Conservation (phyloP, 37 sponge, comb jelly and placozoan species). For the Hexactinellida sp. region DNA sequence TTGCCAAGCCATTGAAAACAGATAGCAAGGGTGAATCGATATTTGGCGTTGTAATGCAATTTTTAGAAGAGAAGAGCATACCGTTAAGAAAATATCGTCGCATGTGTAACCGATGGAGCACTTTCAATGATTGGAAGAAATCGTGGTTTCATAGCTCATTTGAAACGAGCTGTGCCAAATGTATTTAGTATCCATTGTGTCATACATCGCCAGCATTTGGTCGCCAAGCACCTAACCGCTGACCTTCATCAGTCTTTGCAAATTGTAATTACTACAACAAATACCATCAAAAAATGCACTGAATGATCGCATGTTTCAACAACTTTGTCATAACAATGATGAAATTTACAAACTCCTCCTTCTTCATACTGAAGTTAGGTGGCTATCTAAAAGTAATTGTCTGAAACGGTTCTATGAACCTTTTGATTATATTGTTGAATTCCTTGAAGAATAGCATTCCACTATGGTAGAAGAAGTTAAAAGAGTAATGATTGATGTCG, state of each 20-base stretch:
- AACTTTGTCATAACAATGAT: slow-evolving; percentile 1
- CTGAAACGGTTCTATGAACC: background rate
- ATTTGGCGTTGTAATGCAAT: background rate
- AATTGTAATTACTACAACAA: background rate
- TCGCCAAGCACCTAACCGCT: background rate
- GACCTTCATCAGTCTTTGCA: background rate
- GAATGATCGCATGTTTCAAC: slow-evolving; percentile 7
- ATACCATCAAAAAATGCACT: background rate
- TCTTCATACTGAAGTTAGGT: slow-evolving; percentile 15
- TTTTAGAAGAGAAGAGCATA: background rate
- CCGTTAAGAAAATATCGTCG: background rate
- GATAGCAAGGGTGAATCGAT: background rate
- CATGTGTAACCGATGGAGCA: background rate
- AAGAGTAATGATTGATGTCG: background rate
- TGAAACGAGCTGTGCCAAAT: background rate
- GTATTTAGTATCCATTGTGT: background rate
- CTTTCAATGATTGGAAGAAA: background rate
- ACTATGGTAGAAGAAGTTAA: background rate
- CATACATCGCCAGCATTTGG: slow-evolving; percentile 1
- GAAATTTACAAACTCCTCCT: slow-evolving; percentile 1
- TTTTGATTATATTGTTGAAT: background rate
- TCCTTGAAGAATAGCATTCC: background rate
- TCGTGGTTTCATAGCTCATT: slow-evolving; percentile 9
- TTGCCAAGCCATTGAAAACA: background rate
- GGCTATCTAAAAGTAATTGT: slow-evolving; percentile 1